Percentiles rank a stretch among this genome's conserved stretches.
Conservation (phyloP, 2,113 vertebrate genomes). For the Egretta garzetta region DNA sequence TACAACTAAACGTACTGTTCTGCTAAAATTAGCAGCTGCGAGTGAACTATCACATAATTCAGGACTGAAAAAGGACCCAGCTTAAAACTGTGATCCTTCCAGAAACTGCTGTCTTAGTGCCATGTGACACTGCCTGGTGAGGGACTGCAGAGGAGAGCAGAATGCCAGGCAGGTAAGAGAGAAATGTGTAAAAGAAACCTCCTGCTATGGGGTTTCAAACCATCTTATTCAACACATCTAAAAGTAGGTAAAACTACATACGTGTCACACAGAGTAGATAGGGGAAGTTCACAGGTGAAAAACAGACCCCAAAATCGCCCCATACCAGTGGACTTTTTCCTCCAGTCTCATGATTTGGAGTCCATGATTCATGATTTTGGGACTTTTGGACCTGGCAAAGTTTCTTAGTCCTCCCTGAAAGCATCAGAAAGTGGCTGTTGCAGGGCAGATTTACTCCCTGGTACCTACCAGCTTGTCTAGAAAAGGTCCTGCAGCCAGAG, state of each 20-base stretch:
- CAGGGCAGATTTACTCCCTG: neutral
- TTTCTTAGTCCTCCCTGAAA: neutral
- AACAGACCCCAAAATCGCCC: neutral
- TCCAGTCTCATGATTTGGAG: neutral
- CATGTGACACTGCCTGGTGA: neutral
- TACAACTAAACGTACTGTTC: neutral
- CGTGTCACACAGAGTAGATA: neutral
- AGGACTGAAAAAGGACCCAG: neutral
- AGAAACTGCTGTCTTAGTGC: neutral
- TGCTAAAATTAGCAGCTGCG: neutral
- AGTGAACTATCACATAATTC: neutral
- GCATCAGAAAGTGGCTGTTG: neutral
- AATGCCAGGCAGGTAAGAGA: neutral
- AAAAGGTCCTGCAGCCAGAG: neutral
- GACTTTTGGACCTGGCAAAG: neutral
- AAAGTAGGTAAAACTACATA: neutral
- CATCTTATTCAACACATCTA: neutral
- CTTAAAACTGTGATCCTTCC: neutral
- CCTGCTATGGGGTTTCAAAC: neutral
- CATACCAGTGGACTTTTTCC: rapidly evolving
- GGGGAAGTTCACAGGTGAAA: neutral
- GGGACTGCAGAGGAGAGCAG: neutral
- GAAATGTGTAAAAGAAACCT: neutral
- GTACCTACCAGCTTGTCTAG: neutral
- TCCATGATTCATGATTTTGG: neutral